Evolutionary conservation across 2,113 vertebrate species (phyloP), one percentile per base, ranked within the genome.

Genomic region (Dromas ardeola): DNA sequence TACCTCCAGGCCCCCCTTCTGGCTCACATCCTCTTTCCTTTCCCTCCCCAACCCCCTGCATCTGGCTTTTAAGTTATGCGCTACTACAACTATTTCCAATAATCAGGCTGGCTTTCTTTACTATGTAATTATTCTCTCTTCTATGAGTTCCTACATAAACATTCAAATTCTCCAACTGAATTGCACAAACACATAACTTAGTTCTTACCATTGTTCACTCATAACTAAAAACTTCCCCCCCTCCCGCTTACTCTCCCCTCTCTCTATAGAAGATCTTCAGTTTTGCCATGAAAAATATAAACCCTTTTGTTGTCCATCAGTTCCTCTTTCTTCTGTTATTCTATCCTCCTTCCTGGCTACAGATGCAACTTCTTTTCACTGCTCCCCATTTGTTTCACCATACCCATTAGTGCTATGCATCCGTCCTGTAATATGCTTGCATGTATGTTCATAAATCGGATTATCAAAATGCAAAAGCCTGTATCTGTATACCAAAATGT

Each of bases 381-480:
- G 29, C 29, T 72, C 53, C 79, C 58, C 40, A 30, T 16, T 52
- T 26, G 7, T 49, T 43, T 61, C 56, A 19, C 40, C 30, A 22
- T 21, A 16, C 12, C 21, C 43, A 27, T 4, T 36, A 30, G 30
- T 5, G n/a, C 23, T 25, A 3, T 1, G 38, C 12, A 19, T 21
- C 43, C 5, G 0, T 5, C 36, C 55, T 74, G 55, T 26, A 4
- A 74, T 10, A 18, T 5, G 42, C n/a, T 53, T n/a, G 26, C 45
- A 5, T 10, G 13, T 49, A 25, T 26, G 29, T 6, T 67, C 67
- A 25, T 9, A 65, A 47, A 70, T 61, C 5, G 0, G 38, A 55
- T 67, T 55, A 27, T 20, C 70, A 67, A 69, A 36, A 42, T 10
- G 42, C 47, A 92, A 29, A 23, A 65, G 40, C 42, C 34, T 27